Evolutionary conservation across 2,888 invertebrate genomes (phyloP).

Genomic region (Oligia fasciuncula): DNA sequence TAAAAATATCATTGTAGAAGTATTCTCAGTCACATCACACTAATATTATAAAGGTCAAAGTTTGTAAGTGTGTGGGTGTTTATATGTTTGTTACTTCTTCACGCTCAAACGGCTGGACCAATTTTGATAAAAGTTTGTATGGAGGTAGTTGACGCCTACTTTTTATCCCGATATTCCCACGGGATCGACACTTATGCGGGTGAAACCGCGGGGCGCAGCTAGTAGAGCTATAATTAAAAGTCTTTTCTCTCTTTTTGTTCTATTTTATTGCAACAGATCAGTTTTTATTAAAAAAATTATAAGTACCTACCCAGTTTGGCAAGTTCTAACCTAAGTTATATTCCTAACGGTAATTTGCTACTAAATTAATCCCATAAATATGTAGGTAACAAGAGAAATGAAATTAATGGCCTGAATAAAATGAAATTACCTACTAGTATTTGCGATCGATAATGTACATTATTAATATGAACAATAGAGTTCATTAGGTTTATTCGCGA

Average conservation of each 20-base stretch:
- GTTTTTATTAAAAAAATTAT: background rate
- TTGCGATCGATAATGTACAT: slow-evolving; percentile 26
- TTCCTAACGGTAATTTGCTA: slow-evolving; percentile 13
- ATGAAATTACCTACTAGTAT: slow-evolving; percentile 16
- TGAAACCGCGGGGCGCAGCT: no score
- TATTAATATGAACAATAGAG: slow-evolving; percentile 40
- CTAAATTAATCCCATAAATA: slow-evolving; percentile 15
- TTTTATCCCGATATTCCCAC: no score
- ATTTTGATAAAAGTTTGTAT: no score
- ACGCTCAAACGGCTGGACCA: no score
- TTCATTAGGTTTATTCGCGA: slow-evolving; percentile 36
- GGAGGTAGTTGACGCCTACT: no score
- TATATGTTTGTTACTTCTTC: no score
- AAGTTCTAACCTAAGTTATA: background rate
- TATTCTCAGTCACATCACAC: background rate
- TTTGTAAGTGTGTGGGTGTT: no score
- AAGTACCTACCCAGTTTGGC: background rate
- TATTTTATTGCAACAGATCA: background rate
- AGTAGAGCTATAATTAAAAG: background rate
- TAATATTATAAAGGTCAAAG: no score
- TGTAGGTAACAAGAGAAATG: slow-evolving; percentile 29
- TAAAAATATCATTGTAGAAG: background rate
- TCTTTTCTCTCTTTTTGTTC: background rate
- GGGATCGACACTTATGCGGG: no score
- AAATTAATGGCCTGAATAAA: slow-evolving; percentile 25